phyloP scores from a whole-genome alignment of 1,140 invertebrate genomes.

The Brachionus rubens region DNA sequence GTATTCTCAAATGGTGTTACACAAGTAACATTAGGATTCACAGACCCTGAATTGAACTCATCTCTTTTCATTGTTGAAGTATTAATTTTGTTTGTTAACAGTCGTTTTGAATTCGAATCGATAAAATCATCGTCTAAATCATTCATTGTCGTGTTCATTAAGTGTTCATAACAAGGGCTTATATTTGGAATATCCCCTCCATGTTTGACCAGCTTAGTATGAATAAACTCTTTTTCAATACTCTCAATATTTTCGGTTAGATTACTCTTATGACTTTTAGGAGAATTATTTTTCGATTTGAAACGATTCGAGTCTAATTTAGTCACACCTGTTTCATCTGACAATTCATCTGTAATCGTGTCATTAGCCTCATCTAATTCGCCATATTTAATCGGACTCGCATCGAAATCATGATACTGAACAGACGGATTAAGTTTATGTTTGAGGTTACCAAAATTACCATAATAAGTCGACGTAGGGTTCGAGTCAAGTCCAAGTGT shows the following conservation, averaged over 20 bases:
- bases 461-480: neutral
- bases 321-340: neutral
- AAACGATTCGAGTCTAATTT: neutral
- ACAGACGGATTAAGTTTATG: conserved; percentile 9
- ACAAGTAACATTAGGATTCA: too few species aligned
- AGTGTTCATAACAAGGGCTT: conserved; percentile 13
- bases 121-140: conserved; percentile 12
- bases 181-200: neutral
- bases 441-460: conserved; percentile 14
- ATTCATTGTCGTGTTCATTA: conserved; percentile 19
- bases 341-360: conserved; percentile 24
- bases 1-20: neutral
- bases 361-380: conserved; percentile 33
- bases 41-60: too few species aligned
- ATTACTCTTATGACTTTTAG: neutral
- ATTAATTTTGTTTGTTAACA: conserved; percentile 4
- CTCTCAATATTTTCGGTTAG: neutral
- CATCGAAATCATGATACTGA: conserved; percentile 45
- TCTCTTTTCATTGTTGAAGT: conserved; percentile 13
- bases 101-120: neutral
- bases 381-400: conserved; percentile 31
- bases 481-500: conserved; percentile 24
- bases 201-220: conserved; percentile 22
- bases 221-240: conserved; percentile 37
- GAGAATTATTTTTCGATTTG: neutral